Evolutionary conservation across 2,797 vertebrate species (phyloP).

Genomic region (Xerus rutilus): DNA sequence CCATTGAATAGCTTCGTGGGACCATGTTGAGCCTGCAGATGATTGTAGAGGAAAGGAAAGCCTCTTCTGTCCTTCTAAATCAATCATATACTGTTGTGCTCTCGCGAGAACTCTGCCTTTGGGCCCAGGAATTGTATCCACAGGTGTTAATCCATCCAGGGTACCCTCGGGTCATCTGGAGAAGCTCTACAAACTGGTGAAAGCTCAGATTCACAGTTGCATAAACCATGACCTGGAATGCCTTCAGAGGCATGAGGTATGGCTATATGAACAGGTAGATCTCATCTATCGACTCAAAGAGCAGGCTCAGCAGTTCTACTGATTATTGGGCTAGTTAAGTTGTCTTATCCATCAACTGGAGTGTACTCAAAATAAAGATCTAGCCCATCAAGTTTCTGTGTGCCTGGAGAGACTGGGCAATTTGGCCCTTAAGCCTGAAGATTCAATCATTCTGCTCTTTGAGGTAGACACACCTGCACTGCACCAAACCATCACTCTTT

Average conservation of each 20-base stretch:
- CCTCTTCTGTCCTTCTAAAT: too few relatives aligned
- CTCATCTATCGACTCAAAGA: slow-evolving; percentile 95
- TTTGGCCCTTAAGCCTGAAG: slow-evolving; percentile 95
- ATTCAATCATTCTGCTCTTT: slow-evolving; percentile 94
- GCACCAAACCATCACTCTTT: slow-evolving; percentile 96
- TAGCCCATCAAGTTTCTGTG: slow-evolving; percentile 93
- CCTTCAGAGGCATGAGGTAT: slow-evolving; percentile 95
- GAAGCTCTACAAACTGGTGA: slow-evolving; percentile 87
- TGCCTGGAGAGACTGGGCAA: slow-evolving; percentile 95
- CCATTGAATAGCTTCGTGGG: too few relatives aligned
- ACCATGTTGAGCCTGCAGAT: too few relatives aligned
- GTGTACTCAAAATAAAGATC: slow-evolving; percentile 89
- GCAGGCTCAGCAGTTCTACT: slow-evolving; percentile 94
- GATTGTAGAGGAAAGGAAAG: too few relatives aligned
- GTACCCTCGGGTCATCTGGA: too few relatives aligned
- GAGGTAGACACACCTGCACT: slow-evolving; percentile 93
- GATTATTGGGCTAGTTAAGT: slow-evolving; percentile 95
- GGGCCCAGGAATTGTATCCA: too few relatives aligned
- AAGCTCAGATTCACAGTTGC: slow-evolving; percentile 94
- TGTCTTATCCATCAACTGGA: slow-evolving; percentile 94
- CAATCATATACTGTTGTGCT: too few relatives aligned
- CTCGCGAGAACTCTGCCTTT: too few relatives aligned
- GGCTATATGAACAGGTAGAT: slow-evolving; percentile 94
- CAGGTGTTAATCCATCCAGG: too few relatives aligned
- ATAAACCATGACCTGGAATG: slow-evolving; percentile 97